Evolutionary conservation across 2,797 vertebrate species (phyloP), one percentile per base, ranked within the genome.

Genomic region (Peromyscus melanophrys): DNA sequence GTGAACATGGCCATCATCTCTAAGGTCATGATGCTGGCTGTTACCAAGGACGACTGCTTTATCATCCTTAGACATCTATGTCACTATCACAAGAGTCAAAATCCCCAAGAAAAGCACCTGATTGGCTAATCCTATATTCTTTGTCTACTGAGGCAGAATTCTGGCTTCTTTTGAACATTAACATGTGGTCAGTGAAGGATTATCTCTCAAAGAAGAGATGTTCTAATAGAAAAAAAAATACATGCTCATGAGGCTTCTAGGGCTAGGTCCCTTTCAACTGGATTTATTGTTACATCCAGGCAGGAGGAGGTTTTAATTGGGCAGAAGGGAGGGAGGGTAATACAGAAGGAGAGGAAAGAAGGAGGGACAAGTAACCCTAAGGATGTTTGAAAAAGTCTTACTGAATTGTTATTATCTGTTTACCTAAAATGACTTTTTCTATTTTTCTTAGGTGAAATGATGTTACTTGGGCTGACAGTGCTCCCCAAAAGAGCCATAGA

Each of bases 131-230:
- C 6, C 5, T 59, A 40, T 1, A 29, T 55, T 73, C n/a, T 87
- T 61, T 81, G n/a, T 67, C 59, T 69, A 27, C 67, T 46, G 95
- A n/a, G 37, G 43, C 25, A 73, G 29, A 94, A 34, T 46, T 8
- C n/a, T 75, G 4, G 21, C 25, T 87, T 61, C 57, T 82, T 92
- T 93, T 55, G n/a, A 34, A 40, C 55, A 91, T 95, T 43, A 73
- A 85, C 25, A 55, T 89, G 71, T 4, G 81, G n/a, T 57, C 9
- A 73, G 59, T 71, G 57, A 77, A 43, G 1, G 40, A 80, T 80
- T 92, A 71, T 71, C 31, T 49, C 65, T 77, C 43, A 83, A 65
- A 88, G 31, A 49, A 92, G 94, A 90, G 2, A 6, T 73, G 11
- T 65, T 88, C 8, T 63, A 92, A 43, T 25, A 29, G n/a, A 43